Evolutionary conservation across 2,888 invertebrate genomes (phyloP).

Genomic region (Labia minor): DNA sequence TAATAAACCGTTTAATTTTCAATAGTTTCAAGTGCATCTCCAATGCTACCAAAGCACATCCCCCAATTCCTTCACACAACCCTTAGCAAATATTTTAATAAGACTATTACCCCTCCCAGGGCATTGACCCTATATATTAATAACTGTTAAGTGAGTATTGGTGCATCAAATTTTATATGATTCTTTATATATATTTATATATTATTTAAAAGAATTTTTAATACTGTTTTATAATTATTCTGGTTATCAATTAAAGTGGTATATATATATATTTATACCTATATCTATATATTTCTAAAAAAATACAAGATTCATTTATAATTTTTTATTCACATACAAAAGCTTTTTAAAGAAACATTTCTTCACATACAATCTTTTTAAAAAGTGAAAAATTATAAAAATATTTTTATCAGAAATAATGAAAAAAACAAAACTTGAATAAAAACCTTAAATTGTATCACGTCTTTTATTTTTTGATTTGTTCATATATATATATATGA

Average conservation of each 20-base stretch:
- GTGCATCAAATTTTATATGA: not conserved
- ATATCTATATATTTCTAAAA: slow-evolving; percentile 16
- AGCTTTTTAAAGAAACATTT: not conserved
- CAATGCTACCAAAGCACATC: slow-evolving; percentile 4
- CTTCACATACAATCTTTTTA: slow-evolving; percentile 14
- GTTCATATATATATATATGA: too few relatives aligned
- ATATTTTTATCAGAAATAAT: too few relatives aligned
- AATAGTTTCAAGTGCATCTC: not conserved
- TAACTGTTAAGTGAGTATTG: not conserved
- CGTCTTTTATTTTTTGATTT: too few relatives aligned
- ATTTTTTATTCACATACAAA: slow-evolving; percentile 6
- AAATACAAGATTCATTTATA: not conserved
- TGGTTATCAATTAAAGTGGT: slow-evolving; percentile 16
- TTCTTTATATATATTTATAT: not conserved
- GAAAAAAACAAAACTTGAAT: too few relatives aligned
- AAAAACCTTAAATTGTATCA: too few relatives aligned
- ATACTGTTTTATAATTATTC: slow-evolving; percentile 18
- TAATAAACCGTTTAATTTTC: not conserved
- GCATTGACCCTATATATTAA: not conserved
- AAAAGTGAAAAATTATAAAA: too few relatives aligned
- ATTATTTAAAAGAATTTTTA: not conserved
- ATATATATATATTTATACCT: slow-evolving; percentile 16
- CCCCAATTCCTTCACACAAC: too few relatives aligned
- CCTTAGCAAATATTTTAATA: not conserved
- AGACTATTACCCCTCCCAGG: not conserved